These are phyloP conservation scores for Mustela lutreola DNA, from an alignment of 2,113 vertebrate species.

Conservation along the genomic window DNA sequence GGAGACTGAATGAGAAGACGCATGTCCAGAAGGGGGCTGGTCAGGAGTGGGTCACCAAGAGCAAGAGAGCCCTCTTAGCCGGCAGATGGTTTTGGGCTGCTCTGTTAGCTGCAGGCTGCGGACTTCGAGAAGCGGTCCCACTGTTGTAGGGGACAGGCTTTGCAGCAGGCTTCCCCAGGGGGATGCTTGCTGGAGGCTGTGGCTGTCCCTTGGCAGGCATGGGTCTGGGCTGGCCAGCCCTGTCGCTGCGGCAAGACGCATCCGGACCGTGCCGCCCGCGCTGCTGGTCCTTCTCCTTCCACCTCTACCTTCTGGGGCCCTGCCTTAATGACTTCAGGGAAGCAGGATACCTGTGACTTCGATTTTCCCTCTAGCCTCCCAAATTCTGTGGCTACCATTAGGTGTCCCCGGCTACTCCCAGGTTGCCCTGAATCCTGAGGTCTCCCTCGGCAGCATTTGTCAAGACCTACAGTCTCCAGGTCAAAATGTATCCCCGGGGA, in stretches of 20 bases:
- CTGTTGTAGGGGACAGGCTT: not conserved
- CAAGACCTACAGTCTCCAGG: not conserved
- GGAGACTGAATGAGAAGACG: too few species aligned
- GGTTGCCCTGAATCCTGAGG: not conserved
- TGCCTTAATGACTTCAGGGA: not conserved
- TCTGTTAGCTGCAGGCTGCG: not conserved
- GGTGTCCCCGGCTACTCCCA: too few species aligned
- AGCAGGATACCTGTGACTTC: not conserved
- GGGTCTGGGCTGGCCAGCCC: not conserved
- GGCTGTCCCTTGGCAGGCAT: fast-evolving
- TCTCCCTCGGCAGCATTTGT: not conserved
- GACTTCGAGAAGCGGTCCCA: not conserved
- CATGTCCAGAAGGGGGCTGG: not conserved
- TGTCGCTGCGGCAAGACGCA: not conserved
- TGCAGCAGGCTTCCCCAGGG: not conserved
- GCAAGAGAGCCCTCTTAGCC: not conserved
- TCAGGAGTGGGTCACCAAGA: not conserved
- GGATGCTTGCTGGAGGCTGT: not conserved
- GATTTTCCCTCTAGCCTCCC: not conserved
- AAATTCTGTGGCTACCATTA: not conserved
- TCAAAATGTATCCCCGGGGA: not conserved
- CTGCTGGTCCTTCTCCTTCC: not conserved
- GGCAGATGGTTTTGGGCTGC: not conserved
- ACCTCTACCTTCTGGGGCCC: not conserved
- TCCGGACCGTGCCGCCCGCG: not conserved